phyloP scores from a whole-genome alignment of 2,113 vertebrate genomes.

The Etheostoma cragini region DNA sequence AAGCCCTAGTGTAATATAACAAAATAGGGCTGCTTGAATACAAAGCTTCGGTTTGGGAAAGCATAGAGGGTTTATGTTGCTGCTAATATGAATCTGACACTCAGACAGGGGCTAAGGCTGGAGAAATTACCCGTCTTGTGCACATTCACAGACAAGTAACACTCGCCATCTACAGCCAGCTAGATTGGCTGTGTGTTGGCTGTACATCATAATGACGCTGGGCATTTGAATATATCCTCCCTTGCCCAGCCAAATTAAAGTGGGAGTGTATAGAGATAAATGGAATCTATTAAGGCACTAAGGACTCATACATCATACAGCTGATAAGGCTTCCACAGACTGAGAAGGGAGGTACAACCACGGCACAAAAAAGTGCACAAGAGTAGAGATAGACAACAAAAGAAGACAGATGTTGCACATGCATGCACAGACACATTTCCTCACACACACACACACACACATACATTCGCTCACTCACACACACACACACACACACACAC shows the following conservation, averaged over 20 bases:
- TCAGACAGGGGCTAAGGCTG: conserved; percentile 18
- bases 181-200: conserved; percentile 28
- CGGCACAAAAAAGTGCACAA: conserved; percentile 35
- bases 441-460: conserved; percentile 12
- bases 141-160: not conserved
- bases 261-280: conserved; percentile 81
- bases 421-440: conserved; percentile 45
- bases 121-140: conserved; percentile 27
- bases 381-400: conserved; percentile 40
- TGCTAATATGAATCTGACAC: conserved; percentile 31
- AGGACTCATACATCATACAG: conserved; percentile 80
- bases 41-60: not conserved
- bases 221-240: conserved; percentile 80
- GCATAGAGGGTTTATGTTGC: not conserved
- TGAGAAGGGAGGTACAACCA: conserved; percentile 35
- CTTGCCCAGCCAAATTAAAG: conserved; percentile 78
- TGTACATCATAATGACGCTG: conserved; percentile 79
- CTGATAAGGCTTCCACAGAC: conserved; percentile 76
- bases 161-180: conserved; percentile 12
- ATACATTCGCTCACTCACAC: conserved; percentile 27
- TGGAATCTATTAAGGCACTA: conserved; percentile 81
- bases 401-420: conserved; percentile 35
- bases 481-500: conserved; percentile 46
- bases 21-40: conserved; percentile 12
- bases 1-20: conserved; percentile 12